Evolutionary conservation across 2,888 invertebrate genomes (phyloP), one percentile per base, ranked within the genome.

Genomic region (Portevinia maculata): DNA sequence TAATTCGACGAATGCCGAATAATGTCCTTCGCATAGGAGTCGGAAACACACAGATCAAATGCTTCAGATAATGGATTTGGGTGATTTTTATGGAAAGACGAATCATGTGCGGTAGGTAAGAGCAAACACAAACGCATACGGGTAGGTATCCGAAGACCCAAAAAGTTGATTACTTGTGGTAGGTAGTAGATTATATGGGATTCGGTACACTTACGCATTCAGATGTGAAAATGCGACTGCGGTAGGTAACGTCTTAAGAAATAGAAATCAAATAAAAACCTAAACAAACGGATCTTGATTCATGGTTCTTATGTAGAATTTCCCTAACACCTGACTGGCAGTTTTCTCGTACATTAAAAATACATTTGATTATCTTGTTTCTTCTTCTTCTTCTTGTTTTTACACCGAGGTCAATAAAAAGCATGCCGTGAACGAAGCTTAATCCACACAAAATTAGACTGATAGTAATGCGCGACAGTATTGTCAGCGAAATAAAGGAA

Each of bases 181-280:
- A 83, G 81, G 81, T 76, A 83, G 60, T 74, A 67, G 60, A 78
- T 59, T 78, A 78, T 78, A 79, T n/a, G 60, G 39, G 39, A 73
- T 62, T 50, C 57, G 28, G 24, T 30, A 41, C 59, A 44, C 13
- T n/a, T n/a, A n/a, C n/a, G n/a, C n/a, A n/a, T n/a, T n/a, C n/a
- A n/a, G n/a, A n/a, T n/a, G n/a, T n/a, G n/a, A n/a, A n/a, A 34
- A 50, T 64, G 28, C 44, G n/a, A 46, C 81, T 81, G 81, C 76
- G 76, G 76, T 70, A 81, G 79, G 79, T 75, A 3, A 19, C 24
- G 6, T 37, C 21, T 60, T 13, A 55, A 13, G 41, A 37, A 44
- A 67, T 60, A 32, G 62, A 73, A 73, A 60, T 60, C 59, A 60
- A 71, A 71, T 59, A 71, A 71, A 52, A 71, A 9, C 44, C 64